A percentile compares a stretch with the other conserved stretches of the same genome.
Conservation (phyloP, 2,797 vertebrate genomes). For the Sebastes minor region DNA sequence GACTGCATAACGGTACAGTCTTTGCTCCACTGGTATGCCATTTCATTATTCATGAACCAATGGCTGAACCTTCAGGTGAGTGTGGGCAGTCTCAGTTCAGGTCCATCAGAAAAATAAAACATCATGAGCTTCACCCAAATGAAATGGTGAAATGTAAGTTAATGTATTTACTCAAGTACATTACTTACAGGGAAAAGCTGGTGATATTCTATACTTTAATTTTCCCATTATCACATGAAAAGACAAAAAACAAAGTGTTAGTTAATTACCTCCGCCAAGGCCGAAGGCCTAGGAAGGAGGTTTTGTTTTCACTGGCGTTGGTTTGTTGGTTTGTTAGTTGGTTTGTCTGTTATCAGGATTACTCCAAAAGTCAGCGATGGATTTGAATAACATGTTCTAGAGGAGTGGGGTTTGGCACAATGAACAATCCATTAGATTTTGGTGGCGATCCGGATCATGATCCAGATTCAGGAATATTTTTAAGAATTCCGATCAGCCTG, state of each 20-base stretch:
- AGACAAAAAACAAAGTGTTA: not conserved
- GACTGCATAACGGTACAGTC: not conserved
- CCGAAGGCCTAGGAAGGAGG: no score
- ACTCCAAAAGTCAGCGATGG: no score
- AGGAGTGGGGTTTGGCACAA: accelerated
- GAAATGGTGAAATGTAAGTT: not conserved
- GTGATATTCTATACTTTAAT: not conserved
- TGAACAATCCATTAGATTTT: no score
- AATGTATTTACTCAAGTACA: not conserved
- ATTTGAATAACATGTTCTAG: no score
- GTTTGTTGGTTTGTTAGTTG: no score
- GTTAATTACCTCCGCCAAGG: not conserved
- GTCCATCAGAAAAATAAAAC: conserved; percentile 6
- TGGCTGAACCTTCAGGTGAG: conserved; percentile 22
- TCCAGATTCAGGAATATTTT: no score
- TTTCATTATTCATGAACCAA: conserved; percentile 46
- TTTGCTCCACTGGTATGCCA: not conserved
- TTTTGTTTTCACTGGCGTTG: no score
- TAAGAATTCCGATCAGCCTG: no score
- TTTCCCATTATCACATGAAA: not conserved
- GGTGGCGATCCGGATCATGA: no score
- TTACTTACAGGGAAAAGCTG: not conserved
- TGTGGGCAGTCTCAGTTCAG: not conserved
- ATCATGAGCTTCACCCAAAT: not conserved
- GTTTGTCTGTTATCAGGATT: no score